A percentile compares a stretch with the other conserved stretches of the same genome.
These are phyloP conservation scores for Argyrosomus regius DNA, from an alignment of 2,797 vertebrate genomes.

Conservation along the genomic window DNA sequence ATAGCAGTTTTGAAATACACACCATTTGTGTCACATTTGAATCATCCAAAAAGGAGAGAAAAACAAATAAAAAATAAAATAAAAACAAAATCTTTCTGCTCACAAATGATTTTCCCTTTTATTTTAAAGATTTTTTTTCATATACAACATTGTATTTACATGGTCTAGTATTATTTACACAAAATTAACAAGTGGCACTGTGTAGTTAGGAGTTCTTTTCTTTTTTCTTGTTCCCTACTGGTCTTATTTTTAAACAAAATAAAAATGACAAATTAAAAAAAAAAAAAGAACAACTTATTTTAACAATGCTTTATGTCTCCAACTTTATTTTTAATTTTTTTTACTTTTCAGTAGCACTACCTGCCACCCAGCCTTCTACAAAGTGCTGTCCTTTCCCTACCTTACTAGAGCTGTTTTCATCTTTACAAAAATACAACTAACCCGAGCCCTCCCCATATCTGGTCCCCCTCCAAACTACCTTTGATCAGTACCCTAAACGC, in stretches of 20 bases:
- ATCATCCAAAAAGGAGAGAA: conserved; percentile 53
- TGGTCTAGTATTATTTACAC: conserved; percentile 87
- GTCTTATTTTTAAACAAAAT: conserved; percentile 78
- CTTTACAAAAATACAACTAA: conserved; percentile 78
- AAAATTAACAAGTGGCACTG: conserved; percentile 89
- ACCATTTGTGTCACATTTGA: conserved; percentile 73
- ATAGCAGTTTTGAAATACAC: conserved; percentile 70
- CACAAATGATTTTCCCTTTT: conserved; percentile 85
- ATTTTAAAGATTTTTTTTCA: conserved; percentile 90
- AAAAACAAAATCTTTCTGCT: conserved; percentile 82
- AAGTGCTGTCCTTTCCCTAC: conserved; percentile 83
- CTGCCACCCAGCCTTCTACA: conserved; percentile 80
- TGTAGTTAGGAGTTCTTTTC: conserved; percentile 83
- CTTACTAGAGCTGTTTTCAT: conserved; percentile 64
- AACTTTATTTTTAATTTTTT: conserved; percentile 39
- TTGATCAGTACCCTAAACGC: conserved; percentile 65
- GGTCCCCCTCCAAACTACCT: conserved; percentile 49
- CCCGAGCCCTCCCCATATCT: conserved; percentile 40
- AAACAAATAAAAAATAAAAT: conserved; percentile 50
- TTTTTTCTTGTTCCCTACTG: conserved; percentile 76
- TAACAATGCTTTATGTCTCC: conserved; percentile 76
- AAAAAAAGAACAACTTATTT: conserved; percentile 54
- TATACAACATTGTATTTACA: conserved; percentile 92
- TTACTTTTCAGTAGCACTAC: conserved; percentile 77
- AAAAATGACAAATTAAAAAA: conserved; percentile 82